Base-by-base conservation (phyloP, 2,113 vertebrate genomes). In the Ceyx melanurus region DNA sequence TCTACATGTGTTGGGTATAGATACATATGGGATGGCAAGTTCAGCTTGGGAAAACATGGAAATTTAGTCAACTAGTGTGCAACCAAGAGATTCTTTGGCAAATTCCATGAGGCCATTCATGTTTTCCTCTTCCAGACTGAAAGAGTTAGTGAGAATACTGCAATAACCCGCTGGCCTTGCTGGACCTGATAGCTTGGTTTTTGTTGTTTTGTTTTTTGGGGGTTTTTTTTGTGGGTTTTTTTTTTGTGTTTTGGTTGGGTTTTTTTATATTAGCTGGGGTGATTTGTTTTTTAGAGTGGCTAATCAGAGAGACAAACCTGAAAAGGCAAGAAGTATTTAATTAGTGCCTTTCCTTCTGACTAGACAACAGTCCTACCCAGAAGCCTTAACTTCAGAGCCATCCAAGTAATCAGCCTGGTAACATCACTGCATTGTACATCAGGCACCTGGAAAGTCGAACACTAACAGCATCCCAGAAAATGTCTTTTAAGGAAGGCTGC, bases 271-370 rank as follows among this genome's bases (percentile, higher is more conserved):
- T 66, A 86, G 57, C 66, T 79, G 50, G 42, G 25, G 87, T 64
- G 83, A n/a, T 76, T 76, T 60, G 13, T 13, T 45, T 92, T 83
- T 79, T 53, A 37, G 83, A 91, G 71, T 65, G 70, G 48, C n/a
- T 94, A 91, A 95, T 89, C 88, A 91, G 85, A 91, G 79, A 65
- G 50, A 77, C 51, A 88, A 92, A 91, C 82, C 56, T 80, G 90
- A 95, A 89, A 89, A 80, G 82, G 82, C 89, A 94, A 88, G 85
- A 95, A 82, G 82, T 88, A 82, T 79, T 95, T 89, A 94, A 91
- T 91, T 96, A 92, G 58, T 37, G 56, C n/a, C 50, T 92, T 89
- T 82, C 89, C 62, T 82, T 89, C 78, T 76, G 50, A 11, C 79
- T 73, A 85, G 79, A 82, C 88, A 91, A 31, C 82, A 86, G 82